Conservation (phyloP, 2,797 vertebrate species). For the Esox lucius region DNA sequence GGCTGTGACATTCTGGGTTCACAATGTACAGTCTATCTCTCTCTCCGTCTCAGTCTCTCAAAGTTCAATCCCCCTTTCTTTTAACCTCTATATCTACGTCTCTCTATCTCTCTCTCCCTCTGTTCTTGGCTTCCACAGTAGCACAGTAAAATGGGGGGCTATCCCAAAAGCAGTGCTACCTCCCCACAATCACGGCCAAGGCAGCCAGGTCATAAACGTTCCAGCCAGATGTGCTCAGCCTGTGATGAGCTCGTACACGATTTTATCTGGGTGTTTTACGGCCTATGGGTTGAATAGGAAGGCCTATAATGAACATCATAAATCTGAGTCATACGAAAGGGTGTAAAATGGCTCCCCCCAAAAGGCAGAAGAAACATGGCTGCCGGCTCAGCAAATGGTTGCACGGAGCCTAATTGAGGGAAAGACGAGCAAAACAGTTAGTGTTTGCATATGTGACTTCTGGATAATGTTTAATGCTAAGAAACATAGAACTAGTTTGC, state of each 20-base stretch:
- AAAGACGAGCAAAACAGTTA: conserved; percentile 24
- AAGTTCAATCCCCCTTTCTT: background rate
- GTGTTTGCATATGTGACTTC: conserved; percentile 29
- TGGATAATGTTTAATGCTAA: too few species aligned
- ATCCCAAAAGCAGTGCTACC: conserved; percentile 47
- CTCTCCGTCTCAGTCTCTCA: background rate
- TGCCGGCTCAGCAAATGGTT: conserved; percentile 38
- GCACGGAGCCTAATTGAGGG: background rate
- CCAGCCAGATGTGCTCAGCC: conserved; percentile 26
- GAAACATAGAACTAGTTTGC: too few species aligned
- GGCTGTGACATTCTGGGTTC: conserved; percentile 1
- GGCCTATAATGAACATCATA: conserved; percentile 65
- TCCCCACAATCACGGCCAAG: conserved; percentile 20
- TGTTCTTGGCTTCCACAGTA: conserved; percentile 32
- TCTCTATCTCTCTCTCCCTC: conserved; percentile 21
- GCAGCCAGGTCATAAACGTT: conserved; percentile 43
- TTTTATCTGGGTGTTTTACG: conserved; percentile 55
- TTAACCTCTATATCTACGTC: background rate
- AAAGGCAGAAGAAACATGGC: conserved; percentile 25
- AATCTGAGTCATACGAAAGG: conserved; percentile 51
- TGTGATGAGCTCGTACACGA: conserved; percentile 36
- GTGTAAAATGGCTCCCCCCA: conserved; percentile 28
- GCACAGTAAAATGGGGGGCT: conserved; percentile 50
- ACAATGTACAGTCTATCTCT: background rate
- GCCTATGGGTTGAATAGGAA: conserved; percentile 45